phyloP scores from a whole-genome alignment of 1,140 invertebrate species.

The Cyclina sinensis region DNA sequence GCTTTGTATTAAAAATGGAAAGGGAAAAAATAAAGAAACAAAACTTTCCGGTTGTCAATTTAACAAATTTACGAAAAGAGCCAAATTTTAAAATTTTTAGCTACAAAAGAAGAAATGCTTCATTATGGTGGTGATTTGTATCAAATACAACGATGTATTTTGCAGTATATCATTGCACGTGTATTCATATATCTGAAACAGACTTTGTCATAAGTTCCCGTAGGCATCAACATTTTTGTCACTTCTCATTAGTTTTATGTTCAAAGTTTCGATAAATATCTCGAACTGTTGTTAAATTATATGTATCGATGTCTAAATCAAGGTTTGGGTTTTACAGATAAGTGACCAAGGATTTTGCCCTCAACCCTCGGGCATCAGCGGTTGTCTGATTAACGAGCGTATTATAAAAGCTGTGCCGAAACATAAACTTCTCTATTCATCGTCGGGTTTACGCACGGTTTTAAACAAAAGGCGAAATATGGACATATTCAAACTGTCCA shows the following conservation, averaged over 20 bases:
- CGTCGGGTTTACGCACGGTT: background rate
- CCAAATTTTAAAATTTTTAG: no score
- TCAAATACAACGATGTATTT: no score
- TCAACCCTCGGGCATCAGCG: background rate
- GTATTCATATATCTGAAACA: no score
- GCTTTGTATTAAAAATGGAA: no score
- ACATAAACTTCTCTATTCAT: background rate
- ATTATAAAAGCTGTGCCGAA: no score
- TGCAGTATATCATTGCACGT: no score
- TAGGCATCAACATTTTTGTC: background rate
- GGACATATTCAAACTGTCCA: background rate
- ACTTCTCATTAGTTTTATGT: background rate
- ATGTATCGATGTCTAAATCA: background rate
- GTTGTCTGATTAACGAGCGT: no score
- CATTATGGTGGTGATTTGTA: no score
- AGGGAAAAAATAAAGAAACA: no score
- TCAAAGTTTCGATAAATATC: background rate
- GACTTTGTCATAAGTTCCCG: background rate
- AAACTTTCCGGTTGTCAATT: no score
- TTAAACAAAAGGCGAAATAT: background rate
- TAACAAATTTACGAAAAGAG: no score
- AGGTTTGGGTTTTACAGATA: background rate
- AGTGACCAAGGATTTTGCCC: background rate
- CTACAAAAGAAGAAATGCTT: no score
- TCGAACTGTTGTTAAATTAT: background rate